Conservation (phyloP, 2,797 vertebrate genomes). For the Lithobates pipiens region DNA sequence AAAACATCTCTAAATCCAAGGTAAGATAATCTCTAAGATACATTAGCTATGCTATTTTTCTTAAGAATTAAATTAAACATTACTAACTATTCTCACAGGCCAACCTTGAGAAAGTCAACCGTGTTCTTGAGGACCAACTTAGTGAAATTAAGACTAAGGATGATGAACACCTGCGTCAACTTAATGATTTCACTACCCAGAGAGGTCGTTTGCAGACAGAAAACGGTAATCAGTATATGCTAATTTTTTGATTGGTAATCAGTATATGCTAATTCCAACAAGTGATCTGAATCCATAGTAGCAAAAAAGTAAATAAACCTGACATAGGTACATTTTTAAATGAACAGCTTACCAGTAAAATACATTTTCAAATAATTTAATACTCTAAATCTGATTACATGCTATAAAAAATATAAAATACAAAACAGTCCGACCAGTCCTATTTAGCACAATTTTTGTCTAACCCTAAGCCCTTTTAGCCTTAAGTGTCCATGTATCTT, state of each 20-base stretch:
- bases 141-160: constrained; percentile 77
- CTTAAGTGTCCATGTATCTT: no score
- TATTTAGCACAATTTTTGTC: no score
- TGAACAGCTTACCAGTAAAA: no score
- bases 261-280: background rate
- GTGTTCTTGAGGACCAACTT: constrained; percentile 76
- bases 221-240: constrained; percentile 68
- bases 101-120: constrained; percentile 76
- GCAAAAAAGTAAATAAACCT: background rate
- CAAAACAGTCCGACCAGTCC: no score
- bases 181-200: constrained; percentile 76
- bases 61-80: background rate
- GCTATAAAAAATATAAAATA: no score
- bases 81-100: constrained; percentile 62
- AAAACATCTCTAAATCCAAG: constrained; percentile 74
- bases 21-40: constrained; percentile 49
- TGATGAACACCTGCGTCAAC: constrained; percentile 72
- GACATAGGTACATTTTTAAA: background rate
- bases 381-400: no score
- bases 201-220: constrained; percentile 75
- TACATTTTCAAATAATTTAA: no score
- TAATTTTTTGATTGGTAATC: constrained; percentile 67
- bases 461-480: no score
- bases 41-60: background rate
- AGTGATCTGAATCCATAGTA: no score